Conservation (phyloP, 2,113 vertebrate species). For the Salvelinus alpinus region DNA sequence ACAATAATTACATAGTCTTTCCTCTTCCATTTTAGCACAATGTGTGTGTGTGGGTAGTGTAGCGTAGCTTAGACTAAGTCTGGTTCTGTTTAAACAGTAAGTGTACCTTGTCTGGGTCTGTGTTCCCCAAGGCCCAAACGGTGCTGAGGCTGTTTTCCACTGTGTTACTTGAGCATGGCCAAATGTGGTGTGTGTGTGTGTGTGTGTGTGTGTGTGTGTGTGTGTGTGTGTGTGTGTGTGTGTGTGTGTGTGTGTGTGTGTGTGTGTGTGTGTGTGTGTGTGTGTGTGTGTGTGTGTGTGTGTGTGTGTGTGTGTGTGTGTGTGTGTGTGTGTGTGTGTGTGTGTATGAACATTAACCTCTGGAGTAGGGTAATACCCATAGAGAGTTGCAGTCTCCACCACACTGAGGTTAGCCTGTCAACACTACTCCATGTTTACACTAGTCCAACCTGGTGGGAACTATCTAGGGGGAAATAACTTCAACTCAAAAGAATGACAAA, state of each 20-base stretch:
- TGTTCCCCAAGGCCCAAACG: too few species aligned
- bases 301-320: not conserved
- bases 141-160: not conserved
- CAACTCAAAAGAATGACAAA: too few species aligned
- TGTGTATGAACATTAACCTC: not conserved
- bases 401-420: not conserved
- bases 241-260: not conserved
- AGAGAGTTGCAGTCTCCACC: too few species aligned
- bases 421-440: too few species aligned
- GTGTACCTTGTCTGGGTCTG: not conserved
- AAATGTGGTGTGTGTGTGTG: not conserved
- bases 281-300: too few species aligned
- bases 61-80: constrained; percentile 5
- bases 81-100: too few species aligned
- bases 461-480: too few species aligned
- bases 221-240: constrained; percentile 29
- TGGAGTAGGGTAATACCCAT: not conserved
- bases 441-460: too few species aligned
- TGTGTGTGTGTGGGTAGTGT: too few species aligned
- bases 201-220: constrained; percentile 3
- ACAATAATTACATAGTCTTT: not conserved
- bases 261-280: too few species aligned
- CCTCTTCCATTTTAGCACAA: not conserved
- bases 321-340: constrained; percentile 9
- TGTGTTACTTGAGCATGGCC: not conserved